Evolutionary conservation across 1,140 invertebrate genomes (phyloP).

Genomic region (Dendrolimus punctatus): DNA sequence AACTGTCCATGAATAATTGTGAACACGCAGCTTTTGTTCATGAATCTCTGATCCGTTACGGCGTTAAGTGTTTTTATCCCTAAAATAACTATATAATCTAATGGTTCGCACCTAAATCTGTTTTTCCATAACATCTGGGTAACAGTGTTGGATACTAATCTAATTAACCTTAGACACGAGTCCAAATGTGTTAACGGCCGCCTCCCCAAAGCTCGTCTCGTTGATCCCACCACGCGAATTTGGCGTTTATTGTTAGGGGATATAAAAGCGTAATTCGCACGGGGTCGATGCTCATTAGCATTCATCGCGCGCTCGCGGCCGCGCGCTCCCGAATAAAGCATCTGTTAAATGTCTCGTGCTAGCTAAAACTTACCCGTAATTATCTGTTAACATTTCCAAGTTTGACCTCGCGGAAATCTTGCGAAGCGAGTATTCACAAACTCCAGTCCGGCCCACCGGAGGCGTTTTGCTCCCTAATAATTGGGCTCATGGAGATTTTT

Average conservation of each 20-base stretch:
- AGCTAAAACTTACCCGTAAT: slow-evolving; percentile 67
- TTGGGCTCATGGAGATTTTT: slow-evolving; percentile 66
- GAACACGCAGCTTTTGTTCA: too few relatives aligned
- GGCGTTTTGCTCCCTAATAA: slow-evolving; percentile 65
- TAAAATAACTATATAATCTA: slow-evolving; percentile 5
- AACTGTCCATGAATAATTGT: too few relatives aligned
- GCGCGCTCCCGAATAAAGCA: slow-evolving; percentile 63
- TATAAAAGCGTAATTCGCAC: slow-evolving; percentile 34
- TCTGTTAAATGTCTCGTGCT: slow-evolving; percentile 70
- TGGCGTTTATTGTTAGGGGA: slow-evolving; percentile 19
- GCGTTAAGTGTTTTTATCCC: background rate
- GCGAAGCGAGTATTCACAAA: slow-evolving; percentile 42
- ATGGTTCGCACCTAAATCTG: slow-evolving; percentile 21
- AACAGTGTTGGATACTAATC: slow-evolving; percentile 52
- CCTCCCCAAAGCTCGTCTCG: slow-evolving; percentile 35
- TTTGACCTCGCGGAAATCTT: slow-evolving; percentile 65
- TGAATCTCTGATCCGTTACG: too few relatives aligned
- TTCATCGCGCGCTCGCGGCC: slow-evolving; percentile 61
- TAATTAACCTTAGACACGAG: slow-evolving; percentile 67
- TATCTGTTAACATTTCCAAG: slow-evolving; percentile 70
- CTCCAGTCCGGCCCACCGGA: slow-evolving; percentile 40
- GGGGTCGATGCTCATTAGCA: slow-evolving; percentile 50
- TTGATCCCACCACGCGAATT: slow-evolving; percentile 23
- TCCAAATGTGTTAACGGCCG: slow-evolving; percentile 65
- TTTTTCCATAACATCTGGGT: slow-evolving; percentile 32